Evolutionary conservation across 2,888 invertebrate genomes (phyloP).

Genomic region (Oscheius sp.): DNA sequence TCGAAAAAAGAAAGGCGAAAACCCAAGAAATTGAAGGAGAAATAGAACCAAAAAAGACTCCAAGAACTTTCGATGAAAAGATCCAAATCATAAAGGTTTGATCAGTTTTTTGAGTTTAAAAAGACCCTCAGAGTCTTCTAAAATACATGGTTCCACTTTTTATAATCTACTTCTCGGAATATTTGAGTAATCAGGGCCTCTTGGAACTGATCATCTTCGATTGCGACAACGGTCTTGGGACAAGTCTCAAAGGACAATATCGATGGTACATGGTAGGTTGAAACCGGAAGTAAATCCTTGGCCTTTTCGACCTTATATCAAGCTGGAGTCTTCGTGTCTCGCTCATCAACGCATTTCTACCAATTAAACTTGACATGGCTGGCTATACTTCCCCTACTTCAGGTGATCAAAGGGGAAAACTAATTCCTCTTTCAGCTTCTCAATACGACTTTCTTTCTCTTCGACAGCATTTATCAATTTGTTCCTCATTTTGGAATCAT

Average conservation of each 20-base stretch:
- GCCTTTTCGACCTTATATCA: too few species aligned
- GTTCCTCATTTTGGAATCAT: slow-evolving; percentile 24
- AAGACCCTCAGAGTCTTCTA: slow-evolving; percentile 72
- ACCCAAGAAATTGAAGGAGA: background rate
- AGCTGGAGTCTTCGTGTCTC: slow-evolving; percentile 56
- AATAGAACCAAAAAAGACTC: background rate
- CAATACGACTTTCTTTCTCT: slow-evolving; percentile 14
- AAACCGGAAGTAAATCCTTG: too few species aligned
- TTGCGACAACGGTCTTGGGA: slow-evolving; percentile 54
- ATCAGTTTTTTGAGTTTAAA: background rate
- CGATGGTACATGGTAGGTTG: slow-evolving; percentile 81
- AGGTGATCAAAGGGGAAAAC: too few species aligned
- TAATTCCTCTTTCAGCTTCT: background rate
- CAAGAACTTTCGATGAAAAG: background rate
- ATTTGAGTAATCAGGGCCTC: slow-evolving; percentile 86
- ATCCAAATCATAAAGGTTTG: background rate
- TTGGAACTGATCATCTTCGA: slow-evolving; percentile 82
- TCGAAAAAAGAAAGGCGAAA: background rate
- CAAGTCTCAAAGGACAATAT: slow-evolving; percentile 75
- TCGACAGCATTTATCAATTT: slow-evolving; percentile 9
- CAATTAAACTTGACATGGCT: slow-evolving; percentile 29
- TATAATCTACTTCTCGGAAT: slow-evolving; percentile 83
- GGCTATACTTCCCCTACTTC: slow-evolving; percentile 21
- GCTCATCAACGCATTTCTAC: slow-evolving; percentile 50
- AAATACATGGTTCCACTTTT: slow-evolving; percentile 82